Evolutionary conservation across 2,797 vertebrate genomes (phyloP), one percentile per base, ranked within the genome.

Genomic region (Peromyscus eremicus): DNA sequence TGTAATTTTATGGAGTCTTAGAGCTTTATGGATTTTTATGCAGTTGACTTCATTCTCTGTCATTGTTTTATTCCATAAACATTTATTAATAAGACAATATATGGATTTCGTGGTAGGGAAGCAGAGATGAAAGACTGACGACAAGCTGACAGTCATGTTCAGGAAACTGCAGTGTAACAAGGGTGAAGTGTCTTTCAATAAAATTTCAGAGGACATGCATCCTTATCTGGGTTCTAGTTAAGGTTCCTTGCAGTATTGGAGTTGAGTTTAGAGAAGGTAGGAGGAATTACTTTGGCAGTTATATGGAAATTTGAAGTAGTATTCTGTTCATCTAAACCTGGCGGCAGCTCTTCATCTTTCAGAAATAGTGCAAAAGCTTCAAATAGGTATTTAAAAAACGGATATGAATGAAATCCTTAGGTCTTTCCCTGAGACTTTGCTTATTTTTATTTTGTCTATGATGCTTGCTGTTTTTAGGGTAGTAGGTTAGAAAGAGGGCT

Each of bases 1-100:
- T 96, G 97, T 96, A 94, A 85, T 91, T 88, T 57, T 96, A 79
- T 93, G 37, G 46, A 62, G 14, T 77, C 14, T 88, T 79, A 68
- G 12, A 84, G 34, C 37, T 93, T 92, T 89, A 94, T 92, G 77
- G 55, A 64, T 90, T 79, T 89, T 64, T 94, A 43, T 92, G 66
- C 6, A 71, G 2, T 96, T 94, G 29, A 14, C 95, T 92, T 95
- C 37, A 92, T 90, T 96, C 55, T 93, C 55, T 93, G 94, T 83
- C 81, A 86, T 40, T 94, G 29, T 91, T 95, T 96, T 93, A 57
- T 64, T 97, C n/a, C 52, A 19, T 27, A 80, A 57, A 37, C 17
- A 49, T 92, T 97, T 97, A 66, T 95, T 84, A 95, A 55, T 94
- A 82, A 60, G 46, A 17, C 11, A 86, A 83, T 17, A 9, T 73